Base-by-base conservation (phyloP, 2,113 vertebrate genomes). In the Todiramphus saurophagus region DNA sequence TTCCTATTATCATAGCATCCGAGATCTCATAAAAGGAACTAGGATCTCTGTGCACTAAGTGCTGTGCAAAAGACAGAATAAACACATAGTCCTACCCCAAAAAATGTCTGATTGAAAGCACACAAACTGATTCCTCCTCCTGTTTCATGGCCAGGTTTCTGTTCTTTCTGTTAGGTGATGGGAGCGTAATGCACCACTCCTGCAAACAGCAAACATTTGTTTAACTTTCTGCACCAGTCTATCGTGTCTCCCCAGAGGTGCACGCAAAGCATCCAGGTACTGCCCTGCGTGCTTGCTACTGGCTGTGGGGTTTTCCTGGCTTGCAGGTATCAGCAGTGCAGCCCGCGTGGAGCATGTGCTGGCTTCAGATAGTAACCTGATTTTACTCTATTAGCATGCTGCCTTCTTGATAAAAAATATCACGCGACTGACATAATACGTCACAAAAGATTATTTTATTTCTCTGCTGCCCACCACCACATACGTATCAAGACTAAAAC, bases 131-230 rank as follows among this genome's bases (percentile, higher is more conserved):
- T 33, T 33, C n/a, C 46, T 44, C 35, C 33, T 44, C 48, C 30
- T 2, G 2, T 51, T 51, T 83, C 35, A 41, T 12, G 18, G 68
- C 51, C 35, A 41, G 64, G 39, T 64, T 63, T 62, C 35, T 15
- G 50, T 39, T 20, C 51, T 64, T 97, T 83, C 87, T 95, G 4
- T 82, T 74, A 80, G 86, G 85, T 39, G 87, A 89, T n/a, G 27
- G 12, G 58, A 87, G 74, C 11, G 35, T 28, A 96, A 84, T 0
- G 5, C 66, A 91, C 76, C 92, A 92, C 93, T 90, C 90, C 92
- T 90, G 94, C 88, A 96, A 88, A 96, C 81, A 85, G 93, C 91
- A 96, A 93, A 96, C 72, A 80, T 92, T 85, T 93, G 80, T 93
- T 93, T 94, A 67, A 95, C 85, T 90, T 94, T 89, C 87, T 95